phyloP scores from a whole-genome alignment of 2,888 invertebrate species.

The Liopterus haemorrhoidalis region DNA sequence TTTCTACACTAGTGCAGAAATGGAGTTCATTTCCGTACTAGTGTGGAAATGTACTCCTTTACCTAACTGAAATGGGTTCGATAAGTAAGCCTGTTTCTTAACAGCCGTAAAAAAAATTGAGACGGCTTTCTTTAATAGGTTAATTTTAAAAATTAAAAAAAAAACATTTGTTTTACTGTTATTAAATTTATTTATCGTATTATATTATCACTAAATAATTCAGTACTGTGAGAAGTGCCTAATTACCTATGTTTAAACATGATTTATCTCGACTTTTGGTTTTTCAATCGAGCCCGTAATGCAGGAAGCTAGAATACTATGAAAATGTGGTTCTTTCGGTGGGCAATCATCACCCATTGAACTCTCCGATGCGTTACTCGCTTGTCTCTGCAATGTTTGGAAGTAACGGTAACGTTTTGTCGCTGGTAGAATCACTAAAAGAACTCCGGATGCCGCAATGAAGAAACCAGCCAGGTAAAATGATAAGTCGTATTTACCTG shows the following conservation, averaged over 20 bases:
- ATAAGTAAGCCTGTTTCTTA: too few relatives aligned
- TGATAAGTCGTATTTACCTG: conserved; percentile 68
- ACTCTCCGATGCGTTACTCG: conserved; percentile 34
- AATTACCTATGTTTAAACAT: conserved; percentile 17
- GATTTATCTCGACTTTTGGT: conserved; percentile 23
- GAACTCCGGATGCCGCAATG: conserved; percentile 67
- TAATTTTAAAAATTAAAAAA: too few relatives aligned
- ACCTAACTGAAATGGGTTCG: too few relatives aligned
- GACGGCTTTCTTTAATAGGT: too few relatives aligned
- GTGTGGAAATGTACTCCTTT: too few relatives aligned
- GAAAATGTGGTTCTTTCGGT: conserved; percentile 34
- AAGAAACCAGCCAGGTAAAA: conserved; percentile 78
- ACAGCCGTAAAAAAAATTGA: too few relatives aligned
- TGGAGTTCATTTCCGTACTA: too few relatives aligned
- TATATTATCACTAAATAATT: too few relatives aligned
- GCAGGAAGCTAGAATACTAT: conserved; percentile 36
- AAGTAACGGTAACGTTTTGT: conserved; percentile 40
- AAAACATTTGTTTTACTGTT: too few relatives aligned
- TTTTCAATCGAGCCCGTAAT: conserved; percentile 35
- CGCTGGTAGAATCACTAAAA: conserved; percentile 48
- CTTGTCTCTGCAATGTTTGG: conserved; percentile 36
- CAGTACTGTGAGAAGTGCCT: too few relatives aligned
- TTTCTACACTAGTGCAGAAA: too few relatives aligned
- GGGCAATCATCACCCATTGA: conserved; percentile 28
- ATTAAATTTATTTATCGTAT: too few relatives aligned